A percentile compares a stretch with the other conserved stretches of the same genome.
Evolutionary conservation across 2,113 vertebrate species (phyloP).

Genomic region (Suncus etruscus): DNA sequence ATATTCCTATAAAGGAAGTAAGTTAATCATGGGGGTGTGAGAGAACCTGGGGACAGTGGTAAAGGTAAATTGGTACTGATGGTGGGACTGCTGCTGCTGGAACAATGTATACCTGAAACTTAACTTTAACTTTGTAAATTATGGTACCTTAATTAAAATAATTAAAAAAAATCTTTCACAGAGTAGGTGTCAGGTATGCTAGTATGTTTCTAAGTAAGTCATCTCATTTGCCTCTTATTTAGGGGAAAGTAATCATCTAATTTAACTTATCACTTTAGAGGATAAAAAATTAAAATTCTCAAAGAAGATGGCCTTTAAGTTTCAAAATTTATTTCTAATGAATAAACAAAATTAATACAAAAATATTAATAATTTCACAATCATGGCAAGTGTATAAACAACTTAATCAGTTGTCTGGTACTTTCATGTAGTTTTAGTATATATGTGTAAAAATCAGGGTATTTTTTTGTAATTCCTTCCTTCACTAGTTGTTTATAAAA

Average conservation of each 20-base stretch:
- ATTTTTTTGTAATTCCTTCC: neutral
- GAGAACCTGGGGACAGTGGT: too few species aligned
- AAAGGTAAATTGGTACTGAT: too few species aligned
- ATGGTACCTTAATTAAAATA: too few species aligned
- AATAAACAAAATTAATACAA: too few species aligned
- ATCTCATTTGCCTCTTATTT: slow-evolving; percentile 13
- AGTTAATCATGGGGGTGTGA: too few species aligned
- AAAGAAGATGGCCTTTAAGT: neutral
- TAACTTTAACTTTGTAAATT: too few species aligned
- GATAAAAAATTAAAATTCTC: slow-evolving; percentile 31
- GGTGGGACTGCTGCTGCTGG: too few species aligned
- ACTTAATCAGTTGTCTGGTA: neutral
- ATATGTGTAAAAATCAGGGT: neutral
- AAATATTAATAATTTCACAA: neutral
- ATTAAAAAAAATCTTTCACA: too few species aligned
- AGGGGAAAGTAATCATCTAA: neutral
- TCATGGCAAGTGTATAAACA: slow-evolving; percentile 1
- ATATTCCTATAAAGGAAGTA: too few species aligned
- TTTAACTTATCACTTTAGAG: neutral
- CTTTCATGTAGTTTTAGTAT: neutral
- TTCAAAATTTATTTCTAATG: too few species aligned
- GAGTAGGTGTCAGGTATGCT: neutral
- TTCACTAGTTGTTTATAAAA: neutral
- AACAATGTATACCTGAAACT: too few species aligned
- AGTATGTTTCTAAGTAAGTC: neutral